phyloP scores from a whole-genome alignment of 2,797 vertebrate genomes.

The Sebastes minor region DNA sequence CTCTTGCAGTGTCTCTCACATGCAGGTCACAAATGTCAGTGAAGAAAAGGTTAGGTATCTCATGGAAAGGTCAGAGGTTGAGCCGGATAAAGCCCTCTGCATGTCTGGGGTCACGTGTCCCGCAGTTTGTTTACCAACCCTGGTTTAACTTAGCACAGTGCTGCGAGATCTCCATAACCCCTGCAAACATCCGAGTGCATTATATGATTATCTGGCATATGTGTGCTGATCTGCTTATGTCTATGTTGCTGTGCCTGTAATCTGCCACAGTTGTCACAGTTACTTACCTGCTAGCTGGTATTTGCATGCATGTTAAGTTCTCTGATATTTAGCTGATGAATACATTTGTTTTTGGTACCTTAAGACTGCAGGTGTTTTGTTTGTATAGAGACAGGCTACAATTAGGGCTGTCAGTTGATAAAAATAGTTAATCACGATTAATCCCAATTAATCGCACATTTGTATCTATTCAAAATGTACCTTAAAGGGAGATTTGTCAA shows the following conservation, averaged over 20 bases:
- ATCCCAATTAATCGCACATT: too few species aligned
- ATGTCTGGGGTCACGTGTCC: constrained; percentile 31
- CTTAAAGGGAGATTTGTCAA: too few species aligned
- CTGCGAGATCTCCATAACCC: constrained; percentile 20
- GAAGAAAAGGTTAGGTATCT: constrained; percentile 18
- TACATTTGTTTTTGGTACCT: background rate
- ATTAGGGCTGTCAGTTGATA: too few species aligned
- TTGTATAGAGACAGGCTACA: background rate
- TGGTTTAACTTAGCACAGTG: constrained; percentile 48
- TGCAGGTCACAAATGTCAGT: background rate
- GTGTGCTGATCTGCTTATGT: constrained; percentile 78
- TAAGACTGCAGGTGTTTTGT: background rate
- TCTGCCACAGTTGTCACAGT: constrained; percentile 46
- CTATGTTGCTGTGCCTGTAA: constrained; percentile 65
- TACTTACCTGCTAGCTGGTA: constrained; percentile 64
- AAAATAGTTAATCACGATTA: too few species aligned
- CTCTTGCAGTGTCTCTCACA: background rate
- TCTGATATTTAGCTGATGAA: background rate
- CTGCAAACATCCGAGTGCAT: constrained; percentile 45
- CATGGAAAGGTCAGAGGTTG: constrained; percentile 53
- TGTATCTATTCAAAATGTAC: too few species aligned
- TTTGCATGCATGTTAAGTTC: constrained; percentile 37
- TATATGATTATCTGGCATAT: constrained; percentile 59
- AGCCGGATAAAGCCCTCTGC: constrained; percentile 43
- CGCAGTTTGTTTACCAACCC: constrained; percentile 51